Conservation (phyloP, 2,888 invertebrate species). For the Meiosimyza decipiens region DNA sequence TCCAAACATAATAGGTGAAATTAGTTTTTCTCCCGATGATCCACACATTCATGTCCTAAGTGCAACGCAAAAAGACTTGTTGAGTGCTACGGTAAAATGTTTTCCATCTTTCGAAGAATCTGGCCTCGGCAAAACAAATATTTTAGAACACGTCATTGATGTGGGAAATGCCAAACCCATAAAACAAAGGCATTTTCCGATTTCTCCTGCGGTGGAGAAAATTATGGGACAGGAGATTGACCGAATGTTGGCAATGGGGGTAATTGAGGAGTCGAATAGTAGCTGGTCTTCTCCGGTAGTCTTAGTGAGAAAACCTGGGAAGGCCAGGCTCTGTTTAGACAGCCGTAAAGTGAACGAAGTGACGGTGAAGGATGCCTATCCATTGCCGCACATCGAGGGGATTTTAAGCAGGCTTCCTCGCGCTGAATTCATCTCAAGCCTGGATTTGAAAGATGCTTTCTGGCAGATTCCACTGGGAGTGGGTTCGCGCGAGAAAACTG, state of each 20-base stretch:
- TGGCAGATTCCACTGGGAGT: constrained; percentile 30
- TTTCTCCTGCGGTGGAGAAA: constrained; percentile 42
- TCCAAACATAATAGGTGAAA: too few relatives aligned
- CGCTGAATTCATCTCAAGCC: constrained; percentile 35
- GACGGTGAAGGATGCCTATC: constrained; percentile 43
- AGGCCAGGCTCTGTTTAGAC: constrained; percentile 51
- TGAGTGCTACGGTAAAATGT: constrained; percentile 18
- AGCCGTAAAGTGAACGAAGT: constrained; percentile 52
- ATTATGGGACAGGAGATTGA: constrained; percentile 50
- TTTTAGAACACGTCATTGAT: constrained; percentile 41
- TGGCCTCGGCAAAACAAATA: constrained; percentile 40
- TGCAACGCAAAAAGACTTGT: background rate
- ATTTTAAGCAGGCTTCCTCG: constrained; percentile 37
- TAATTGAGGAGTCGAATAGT: constrained; percentile 54
- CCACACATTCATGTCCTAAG: background rate
- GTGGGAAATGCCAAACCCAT: constrained; percentile 39
- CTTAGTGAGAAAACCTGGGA: constrained; percentile 48
- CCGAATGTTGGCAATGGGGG: constrained; percentile 51
- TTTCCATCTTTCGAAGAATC: constrained; percentile 39
- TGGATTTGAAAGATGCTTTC: constrained; percentile 38
- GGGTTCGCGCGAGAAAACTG: constrained; percentile 4
- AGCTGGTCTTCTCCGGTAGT: constrained; percentile 54
- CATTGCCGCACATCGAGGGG: constrained; percentile 40
- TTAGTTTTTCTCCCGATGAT: background rate
- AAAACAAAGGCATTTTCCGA: constrained; percentile 43